Evolutionary conservation across 2,888 invertebrate species (phyloP).

Genomic region (Harpalus rubripes): DNA sequence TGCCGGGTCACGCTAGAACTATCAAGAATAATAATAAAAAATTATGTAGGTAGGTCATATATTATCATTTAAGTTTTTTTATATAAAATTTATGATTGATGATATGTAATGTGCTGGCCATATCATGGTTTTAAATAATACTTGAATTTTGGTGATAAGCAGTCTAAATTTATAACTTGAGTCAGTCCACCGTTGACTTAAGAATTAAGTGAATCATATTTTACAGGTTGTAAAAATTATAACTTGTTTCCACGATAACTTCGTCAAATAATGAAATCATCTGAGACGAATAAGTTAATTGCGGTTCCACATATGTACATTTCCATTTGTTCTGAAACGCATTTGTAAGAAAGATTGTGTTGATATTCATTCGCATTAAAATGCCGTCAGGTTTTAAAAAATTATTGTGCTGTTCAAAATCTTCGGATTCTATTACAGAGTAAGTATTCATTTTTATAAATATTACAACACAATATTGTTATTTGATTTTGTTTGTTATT

Average conservation of each 20-base stretch:
- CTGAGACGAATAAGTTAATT: constrained; percentile 39
- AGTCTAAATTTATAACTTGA: constrained; percentile 16
- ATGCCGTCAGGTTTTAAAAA: constrained; percentile 53
- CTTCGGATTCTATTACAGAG: constrained; percentile 46
- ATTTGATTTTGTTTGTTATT: neutral
- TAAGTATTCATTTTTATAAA: constrained; percentile 45
- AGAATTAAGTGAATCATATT: constrained; percentile 56
- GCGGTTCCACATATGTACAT: constrained; percentile 19
- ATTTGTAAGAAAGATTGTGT: neutral
- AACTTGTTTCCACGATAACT: constrained; percentile 47
- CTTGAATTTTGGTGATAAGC: neutral
- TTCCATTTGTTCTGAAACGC: neutral
- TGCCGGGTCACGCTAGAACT: no score
- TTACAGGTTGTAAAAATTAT: constrained; percentile 36
- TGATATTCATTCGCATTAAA: neutral
- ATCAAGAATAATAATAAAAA: no score
- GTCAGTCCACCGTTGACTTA: constrained; percentile 24
- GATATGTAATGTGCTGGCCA: no score
- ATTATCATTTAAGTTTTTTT: no score
- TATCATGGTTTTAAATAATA: neutral
- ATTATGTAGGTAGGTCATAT: no score
- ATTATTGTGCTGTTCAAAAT: constrained; percentile 51
- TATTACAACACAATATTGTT: neutral
- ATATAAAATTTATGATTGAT: no score
- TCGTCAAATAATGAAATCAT: constrained; percentile 62